Evolutionary conservation across 2,113 vertebrate species (phyloP).

Genomic region (Pseudonaja textilis): DNA sequence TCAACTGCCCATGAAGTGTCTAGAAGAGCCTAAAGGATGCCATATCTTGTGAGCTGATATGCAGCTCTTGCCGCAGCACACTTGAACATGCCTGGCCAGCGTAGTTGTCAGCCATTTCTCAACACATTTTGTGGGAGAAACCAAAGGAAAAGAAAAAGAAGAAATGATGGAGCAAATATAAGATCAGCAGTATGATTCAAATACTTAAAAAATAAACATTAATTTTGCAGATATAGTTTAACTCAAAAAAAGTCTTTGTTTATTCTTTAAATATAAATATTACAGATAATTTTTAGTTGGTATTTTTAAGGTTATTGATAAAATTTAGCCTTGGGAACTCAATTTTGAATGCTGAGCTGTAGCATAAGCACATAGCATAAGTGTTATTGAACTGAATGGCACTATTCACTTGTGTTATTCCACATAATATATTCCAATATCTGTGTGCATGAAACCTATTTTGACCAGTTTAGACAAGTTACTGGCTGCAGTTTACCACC

Average conservation of each 20-base stretch:
- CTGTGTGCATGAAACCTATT: neutral
- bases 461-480: neutral
- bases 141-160: neutral
- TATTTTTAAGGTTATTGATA: slow-evolving; percentile 28
- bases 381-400: neutral
- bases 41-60: neutral
- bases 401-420: neutral
- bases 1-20: neutral
- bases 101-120: neutral
- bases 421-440: neutral
- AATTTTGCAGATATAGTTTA: neutral
- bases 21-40: neutral
- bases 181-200: neutral
- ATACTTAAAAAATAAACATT: neutral
- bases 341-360: neutral
- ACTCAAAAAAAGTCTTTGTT: slow-evolving; percentile 7
- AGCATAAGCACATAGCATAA: neutral
- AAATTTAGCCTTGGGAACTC: neutral
- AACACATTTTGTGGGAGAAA: neutral
- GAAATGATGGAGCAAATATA: neutral
- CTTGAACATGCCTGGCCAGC: neutral
- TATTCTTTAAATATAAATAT: slow-evolving; percentile 36
- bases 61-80: neutral
- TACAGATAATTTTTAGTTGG: slow-evolving; percentile 39
- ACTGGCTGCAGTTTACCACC: neutral